Base-by-base conservation (phyloP, 2,888 invertebrate genomes). In the Coenonympha arcania region DNA sequence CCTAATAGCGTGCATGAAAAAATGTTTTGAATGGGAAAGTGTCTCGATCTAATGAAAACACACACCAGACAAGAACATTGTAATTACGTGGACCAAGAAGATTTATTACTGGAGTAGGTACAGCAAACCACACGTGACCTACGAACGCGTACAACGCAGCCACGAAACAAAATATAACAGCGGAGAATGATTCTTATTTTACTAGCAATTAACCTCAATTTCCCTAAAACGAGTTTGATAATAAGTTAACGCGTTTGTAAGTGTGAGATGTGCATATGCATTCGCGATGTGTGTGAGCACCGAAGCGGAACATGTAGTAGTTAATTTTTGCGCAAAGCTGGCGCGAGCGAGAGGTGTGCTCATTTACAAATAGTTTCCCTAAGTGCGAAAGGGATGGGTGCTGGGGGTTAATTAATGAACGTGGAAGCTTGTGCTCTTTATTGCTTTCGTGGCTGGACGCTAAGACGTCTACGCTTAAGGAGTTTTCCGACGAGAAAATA, bases 291-390 rank as follows among this genome's bases (percentile, higher is more conserved):
- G 84, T 83, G 81, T 73, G 67, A 63, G 65, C 71, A 72, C 71
- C 73, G 77, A 77, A 76, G 70, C 75, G 71, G 76, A 74, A 67
- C 73, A 72, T 81, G 80, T 80, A 81, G 84, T 81, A 79, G 84
- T 87, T 87, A 87, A 87, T 87, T 87, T 87, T 87, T 87, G 87
- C 87, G 87, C 87, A 87, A 87, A 86, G 85, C 84, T 77, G 60
- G 85, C 66, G 78, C 50, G 77, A 87, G 72, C 55, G 82, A 79
- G 87, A 86, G 62, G 71, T 64, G 54, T 61, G 67, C 81, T 87
- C 85, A 87, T 87, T 87, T 87, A 85, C 78, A 77, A 79, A 77
- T 80, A 76, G 76, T 79, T 77, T 73, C 62, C 61, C 61, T 60
- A 66, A 67, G 87, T 76, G 73, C 55, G 76, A 87, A 71, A 47